Percentiles rank a stretch among this genome's conserved stretches.
These are phyloP conservation scores for Astyanax mexicanus DNA, from an alignment of 2,797 vertebrate species.

Conservation along the genomic window DNA sequence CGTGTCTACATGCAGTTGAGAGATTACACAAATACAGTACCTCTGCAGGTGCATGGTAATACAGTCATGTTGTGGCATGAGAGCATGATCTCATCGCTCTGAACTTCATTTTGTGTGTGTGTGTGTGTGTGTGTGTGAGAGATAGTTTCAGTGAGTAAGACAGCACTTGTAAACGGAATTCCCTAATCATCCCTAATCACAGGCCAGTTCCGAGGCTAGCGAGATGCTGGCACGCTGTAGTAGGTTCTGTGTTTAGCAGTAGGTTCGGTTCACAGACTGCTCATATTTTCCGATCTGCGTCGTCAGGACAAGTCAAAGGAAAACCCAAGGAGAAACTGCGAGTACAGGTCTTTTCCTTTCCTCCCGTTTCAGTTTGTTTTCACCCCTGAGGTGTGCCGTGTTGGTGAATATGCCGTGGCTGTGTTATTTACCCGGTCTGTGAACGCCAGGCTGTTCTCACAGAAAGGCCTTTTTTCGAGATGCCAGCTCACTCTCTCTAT, in stretches of 20 bases:
- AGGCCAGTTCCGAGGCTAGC: neutral
- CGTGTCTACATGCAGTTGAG: neutral
- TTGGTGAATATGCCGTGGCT: too few relatives aligned
- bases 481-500: slow-evolving; percentile 27
- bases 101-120: slow-evolving; percentile 27
- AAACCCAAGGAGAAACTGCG: neutral
- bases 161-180: neutral
- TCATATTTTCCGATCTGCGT: slow-evolving; percentile 7
- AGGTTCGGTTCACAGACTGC: neutral
- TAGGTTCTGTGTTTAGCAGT: neutral
- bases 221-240: neutral
- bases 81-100: slow-evolving; percentile 53
- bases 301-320: neutral
- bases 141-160: neutral
- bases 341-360: slow-evolving; percentile 2
- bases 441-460: slow-evolving; percentile 36
- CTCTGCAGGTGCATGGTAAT: slow-evolving; percentile 27
- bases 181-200: neutral
- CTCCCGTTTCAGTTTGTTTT: slow-evolving; percentile 8
- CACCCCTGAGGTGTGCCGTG: slow-evolving; percentile 48
- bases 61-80: slow-evolving; percentile 53
- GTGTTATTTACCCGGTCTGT: slow-evolving; percentile 39
- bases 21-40: neutral
- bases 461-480: slow-evolving; percentile 26
- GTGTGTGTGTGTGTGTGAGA: neutral